Evolutionary conservation across 2,888 invertebrate species (phyloP).

Genomic region (Nymphalis c-album): DNA sequence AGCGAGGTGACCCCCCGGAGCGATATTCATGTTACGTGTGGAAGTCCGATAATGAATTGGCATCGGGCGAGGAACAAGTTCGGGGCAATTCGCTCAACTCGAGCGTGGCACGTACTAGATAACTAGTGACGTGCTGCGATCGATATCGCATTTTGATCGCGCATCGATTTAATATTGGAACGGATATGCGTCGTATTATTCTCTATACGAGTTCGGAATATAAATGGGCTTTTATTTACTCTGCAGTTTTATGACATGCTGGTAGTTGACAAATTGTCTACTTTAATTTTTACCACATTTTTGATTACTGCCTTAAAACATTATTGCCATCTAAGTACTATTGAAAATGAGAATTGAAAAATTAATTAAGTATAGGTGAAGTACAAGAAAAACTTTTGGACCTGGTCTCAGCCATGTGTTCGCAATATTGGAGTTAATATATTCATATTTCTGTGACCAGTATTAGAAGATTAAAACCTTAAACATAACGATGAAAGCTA

Average conservation of each 20-base stretch:
- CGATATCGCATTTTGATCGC: conserved; percentile 38
- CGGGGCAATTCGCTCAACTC: conserved; percentile 63
- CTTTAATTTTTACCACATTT: no score
- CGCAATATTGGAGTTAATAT: no score
- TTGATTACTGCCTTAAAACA: no score
- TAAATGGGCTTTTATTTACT: conserved; percentile 13
- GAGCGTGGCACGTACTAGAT: conserved; percentile 51
- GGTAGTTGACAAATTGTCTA: no score
- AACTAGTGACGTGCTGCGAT: conserved; percentile 44
- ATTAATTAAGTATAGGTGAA: no score
- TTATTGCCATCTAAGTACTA: no score
- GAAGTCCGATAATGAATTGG: conserved; percentile 77
- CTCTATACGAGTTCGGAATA: conserved; percentile 24
- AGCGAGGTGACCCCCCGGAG: conserved; percentile 39
- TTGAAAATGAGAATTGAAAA: no score
- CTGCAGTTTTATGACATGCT: not conserved
- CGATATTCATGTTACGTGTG: conserved; percentile 68
- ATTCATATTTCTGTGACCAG: no score
- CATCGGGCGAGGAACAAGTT: conserved; percentile 70
- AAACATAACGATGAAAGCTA: no score
- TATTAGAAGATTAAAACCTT: no score
- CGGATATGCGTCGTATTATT: conserved; percentile 19
- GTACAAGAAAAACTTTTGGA: no score
- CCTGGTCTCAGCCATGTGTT: no score
- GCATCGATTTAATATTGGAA: conserved; percentile 31